These are phyloP conservation scores for Neolamprologus modestus DNA, from an alignment of 2,113 vertebrate species.

Conservation along the genomic window DNA sequence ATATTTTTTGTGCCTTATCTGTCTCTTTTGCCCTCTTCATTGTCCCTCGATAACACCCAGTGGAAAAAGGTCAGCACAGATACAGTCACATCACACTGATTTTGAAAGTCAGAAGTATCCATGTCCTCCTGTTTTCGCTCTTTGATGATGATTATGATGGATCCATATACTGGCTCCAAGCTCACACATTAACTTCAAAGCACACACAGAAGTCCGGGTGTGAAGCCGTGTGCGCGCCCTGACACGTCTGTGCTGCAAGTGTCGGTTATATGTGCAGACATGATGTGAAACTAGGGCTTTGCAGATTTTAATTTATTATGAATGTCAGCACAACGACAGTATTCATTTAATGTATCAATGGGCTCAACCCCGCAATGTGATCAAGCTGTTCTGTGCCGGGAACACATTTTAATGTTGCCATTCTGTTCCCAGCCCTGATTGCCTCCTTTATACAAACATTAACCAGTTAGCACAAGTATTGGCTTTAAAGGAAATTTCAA, in stretches of 20 bases:
- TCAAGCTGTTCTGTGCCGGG: neutral
- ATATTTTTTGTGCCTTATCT: neutral
- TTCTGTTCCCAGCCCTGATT: neutral
- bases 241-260: neutral
- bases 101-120: neutral
- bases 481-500: neutral
- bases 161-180: neutral
- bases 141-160: neutral
- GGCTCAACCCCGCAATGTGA: neutral
- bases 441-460: neutral
- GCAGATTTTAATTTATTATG: neutral
- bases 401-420: neutral
- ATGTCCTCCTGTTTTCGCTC: neutral
- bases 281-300: neutral
- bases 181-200: neutral
- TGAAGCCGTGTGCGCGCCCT: rapidly evolving
- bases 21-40: rapidly evolving
- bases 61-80: neutral
- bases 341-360: neutral
- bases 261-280: neutral
- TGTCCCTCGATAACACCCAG: neutral
- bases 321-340: neutral
- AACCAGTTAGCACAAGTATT: neutral
- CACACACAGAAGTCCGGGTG: neutral
- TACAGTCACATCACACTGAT: neutral